Percentiles rank a stretch among this genome's conserved stretches.
Evolutionary conservation across 2,888 invertebrate species (phyloP).

Genomic region (Hetaerina titia): DNA sequence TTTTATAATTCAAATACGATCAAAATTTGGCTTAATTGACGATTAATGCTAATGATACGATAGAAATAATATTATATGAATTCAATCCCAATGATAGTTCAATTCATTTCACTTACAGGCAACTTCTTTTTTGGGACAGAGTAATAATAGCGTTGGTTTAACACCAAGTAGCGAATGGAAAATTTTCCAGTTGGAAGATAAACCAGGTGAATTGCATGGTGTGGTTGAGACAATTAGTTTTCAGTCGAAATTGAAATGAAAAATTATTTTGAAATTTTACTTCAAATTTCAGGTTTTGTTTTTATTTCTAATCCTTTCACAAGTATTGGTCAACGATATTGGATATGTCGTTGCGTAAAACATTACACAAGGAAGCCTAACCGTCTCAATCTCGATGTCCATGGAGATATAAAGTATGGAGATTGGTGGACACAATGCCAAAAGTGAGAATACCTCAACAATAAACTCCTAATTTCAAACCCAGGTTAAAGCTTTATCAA

Average conservation of each 20-base stretch:
- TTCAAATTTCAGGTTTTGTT: constrained; percentile 82
- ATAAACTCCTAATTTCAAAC: too few species aligned
- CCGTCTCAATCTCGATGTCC: constrained; percentile 84
- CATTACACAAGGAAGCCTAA: constrained; percentile 88
- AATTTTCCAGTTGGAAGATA: constrained; percentile 80
- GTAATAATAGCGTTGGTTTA: constrained; percentile 75
- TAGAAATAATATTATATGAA: too few species aligned
- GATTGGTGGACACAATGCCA: constrained; percentile 84
- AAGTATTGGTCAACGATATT: constrained; percentile 87
- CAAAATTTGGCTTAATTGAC: neutral
- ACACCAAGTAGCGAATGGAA: constrained; percentile 81
- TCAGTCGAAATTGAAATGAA: neutral
- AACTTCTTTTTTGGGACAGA: neutral
- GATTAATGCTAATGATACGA: too few species aligned
- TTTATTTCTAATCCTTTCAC: constrained; percentile 92
- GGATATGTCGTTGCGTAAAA: constrained; percentile 88
- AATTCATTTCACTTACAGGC: neutral
- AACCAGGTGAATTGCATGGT: constrained; percentile 79
- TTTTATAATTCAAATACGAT: too few species aligned
- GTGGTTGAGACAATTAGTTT: neutral
- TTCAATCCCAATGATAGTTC: neutral
- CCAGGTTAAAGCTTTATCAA: too few species aligned
- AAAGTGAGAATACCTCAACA: constrained; percentile 74
- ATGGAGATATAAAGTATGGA: constrained; percentile 75
- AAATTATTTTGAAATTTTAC: constrained; percentile 3